Evolutionary conservation across 1,140 invertebrate genomes (phyloP), one percentile per base, ranked within the genome.

Genomic region (Diorhabda sublineata): DNA sequence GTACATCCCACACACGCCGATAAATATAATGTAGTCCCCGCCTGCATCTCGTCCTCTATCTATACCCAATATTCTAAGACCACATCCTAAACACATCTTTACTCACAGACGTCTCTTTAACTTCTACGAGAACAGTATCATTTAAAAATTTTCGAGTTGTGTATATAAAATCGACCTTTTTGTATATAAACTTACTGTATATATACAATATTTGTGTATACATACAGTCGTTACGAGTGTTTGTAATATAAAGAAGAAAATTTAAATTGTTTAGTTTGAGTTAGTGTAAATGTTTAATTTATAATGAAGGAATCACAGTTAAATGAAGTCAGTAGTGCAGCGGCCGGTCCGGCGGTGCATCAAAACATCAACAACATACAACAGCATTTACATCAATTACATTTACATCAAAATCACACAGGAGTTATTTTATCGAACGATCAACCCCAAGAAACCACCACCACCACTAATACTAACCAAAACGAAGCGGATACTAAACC

Each of bases 151-250:
- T 75, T 75, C 69, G 72, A 75, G 71, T 75, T 77, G 76, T 79
- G 77, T 78, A 77, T 79, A 78, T 72, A 79, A 70, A 79, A 72
- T 68, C 71, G 69, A 68, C 71, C 70, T 73, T 78, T 79, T 77
- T 80, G 75, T 79, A 80, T 78, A 80, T 79, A 78, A 76, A 77
- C 74, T 74, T 52, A 52, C 69, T 78, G 75, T 79, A 79, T 81
- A 81, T 77, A 80, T 81, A 81, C 78, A 80, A 78, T 77, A 78
- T 78, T 74, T 79, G 72, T 79, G 75, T 78, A 80, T 75, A 77
- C 74, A 75, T 71, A 66, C 73, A 71, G 65, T 72, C 72, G 70
- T 59, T n/a, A 71, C 74, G 74, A 73, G 74, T 78, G 75, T 78
- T 77, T 78, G 77, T 78, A 72, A 75, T 75, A 76, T 76, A 78